phyloP scores from a whole-genome alignment of 1,140 invertebrate species.

The Heliconius congener region DNA sequence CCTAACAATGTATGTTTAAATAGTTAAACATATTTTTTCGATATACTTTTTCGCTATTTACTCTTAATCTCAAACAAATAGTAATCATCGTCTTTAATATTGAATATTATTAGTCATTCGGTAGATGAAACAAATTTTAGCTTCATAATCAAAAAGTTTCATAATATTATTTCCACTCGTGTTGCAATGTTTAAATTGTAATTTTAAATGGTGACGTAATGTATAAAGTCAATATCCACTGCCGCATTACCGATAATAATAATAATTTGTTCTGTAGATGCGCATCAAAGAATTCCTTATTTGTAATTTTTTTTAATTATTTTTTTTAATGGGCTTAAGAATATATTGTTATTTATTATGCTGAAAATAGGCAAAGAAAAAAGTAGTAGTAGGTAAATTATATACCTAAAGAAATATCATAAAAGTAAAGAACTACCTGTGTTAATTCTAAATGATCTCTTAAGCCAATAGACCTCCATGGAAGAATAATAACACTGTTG shows the following conservation, averaged over 20 bases:
- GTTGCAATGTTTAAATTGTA: slow-evolving; percentile 6
- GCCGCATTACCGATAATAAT: neutral
- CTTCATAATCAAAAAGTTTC: neutral
- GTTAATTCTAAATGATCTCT: neutral
- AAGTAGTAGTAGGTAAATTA: too few relatives aligned
- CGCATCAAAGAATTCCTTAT: neutral
- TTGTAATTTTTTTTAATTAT: too few relatives aligned
- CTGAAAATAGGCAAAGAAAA: too few relatives aligned
- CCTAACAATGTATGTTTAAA: too few relatives aligned
- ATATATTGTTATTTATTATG: too few relatives aligned
- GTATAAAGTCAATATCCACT: slow-evolving; percentile 7
- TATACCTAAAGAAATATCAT: neutral
- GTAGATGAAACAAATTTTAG: too few relatives aligned
- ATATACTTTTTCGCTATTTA: too few relatives aligned
- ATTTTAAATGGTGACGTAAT: neutral
- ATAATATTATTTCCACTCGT: neutral
- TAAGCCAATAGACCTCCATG: neutral
- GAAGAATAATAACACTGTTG: neutral
- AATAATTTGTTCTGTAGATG: neutral
- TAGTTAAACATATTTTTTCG: too few relatives aligned
- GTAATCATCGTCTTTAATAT: too few relatives aligned
- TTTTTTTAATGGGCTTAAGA: too few relatives aligned
- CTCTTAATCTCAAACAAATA: too few relatives aligned
- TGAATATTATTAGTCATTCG: too few relatives aligned
- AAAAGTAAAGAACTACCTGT: neutral